Evolutionary conservation across 2,113 vertebrate species (phyloP).

Genomic region (Balaeniceps rex): DNA sequence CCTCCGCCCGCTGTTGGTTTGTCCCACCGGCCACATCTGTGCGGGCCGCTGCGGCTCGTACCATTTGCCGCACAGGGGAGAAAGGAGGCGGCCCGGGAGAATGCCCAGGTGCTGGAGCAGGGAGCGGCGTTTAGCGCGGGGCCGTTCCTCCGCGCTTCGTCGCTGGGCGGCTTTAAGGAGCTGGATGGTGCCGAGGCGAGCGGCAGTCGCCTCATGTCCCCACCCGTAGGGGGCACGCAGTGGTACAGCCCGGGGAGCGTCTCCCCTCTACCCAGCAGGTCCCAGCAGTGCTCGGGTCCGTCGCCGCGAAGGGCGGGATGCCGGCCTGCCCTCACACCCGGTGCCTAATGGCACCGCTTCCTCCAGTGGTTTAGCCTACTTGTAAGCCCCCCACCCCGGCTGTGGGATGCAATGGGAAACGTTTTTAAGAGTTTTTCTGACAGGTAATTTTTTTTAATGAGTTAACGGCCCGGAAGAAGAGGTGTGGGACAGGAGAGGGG

Average conservation of each 20-base stretch:
- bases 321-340: rapidly evolving
- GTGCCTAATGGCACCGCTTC: rapidly evolving
- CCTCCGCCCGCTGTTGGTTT: not conserved
- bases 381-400: too few relatives aligned
- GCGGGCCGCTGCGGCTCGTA: not conserved
- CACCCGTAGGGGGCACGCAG: not conserved
- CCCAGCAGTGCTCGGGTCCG: not conserved
- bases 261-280: not conserved
- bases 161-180: not conserved
- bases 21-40: conserved; percentile 1
- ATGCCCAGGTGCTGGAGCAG: rapidly evolving
- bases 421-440: not conserved
- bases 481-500: not conserved
- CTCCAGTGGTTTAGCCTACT: rapidly evolving
- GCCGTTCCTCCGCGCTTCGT: too few relatives aligned
- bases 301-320: not conserved
- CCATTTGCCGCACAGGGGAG: not conserved
- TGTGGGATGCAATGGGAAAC: not conserved
- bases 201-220: not conserved
- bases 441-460: not conserved
- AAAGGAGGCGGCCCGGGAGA: not conserved
- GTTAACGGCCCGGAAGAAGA: too few relatives aligned
- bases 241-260: not conserved
- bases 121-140: too few relatives aligned
- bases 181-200: not conserved